phyloP scores from a whole-genome alignment of 2,113 vertebrate species.

The Tretioscincus oriximinensis region DNA sequence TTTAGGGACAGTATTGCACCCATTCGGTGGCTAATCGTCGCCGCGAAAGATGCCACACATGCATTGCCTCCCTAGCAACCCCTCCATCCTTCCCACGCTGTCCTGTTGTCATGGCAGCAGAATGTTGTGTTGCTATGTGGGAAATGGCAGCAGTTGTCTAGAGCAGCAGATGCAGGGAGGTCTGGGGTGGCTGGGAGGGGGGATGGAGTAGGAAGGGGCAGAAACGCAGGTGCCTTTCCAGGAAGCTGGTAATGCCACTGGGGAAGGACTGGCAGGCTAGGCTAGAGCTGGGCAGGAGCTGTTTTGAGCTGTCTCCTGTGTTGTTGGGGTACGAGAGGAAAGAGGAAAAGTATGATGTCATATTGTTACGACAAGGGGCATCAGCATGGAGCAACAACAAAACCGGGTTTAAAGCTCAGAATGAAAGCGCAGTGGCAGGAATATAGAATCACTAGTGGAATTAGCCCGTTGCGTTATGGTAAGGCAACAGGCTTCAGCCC shows the following conservation, averaged over 20 bases:
- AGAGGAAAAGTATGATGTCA: not conserved
- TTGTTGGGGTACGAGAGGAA: not conserved
- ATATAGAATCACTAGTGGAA: not conserved
- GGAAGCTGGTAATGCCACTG: not conserved
- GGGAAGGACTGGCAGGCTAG: not conserved
- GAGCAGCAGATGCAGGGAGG: slow-evolving; percentile 42
- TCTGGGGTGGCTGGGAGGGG: slow-evolving; percentile 45
- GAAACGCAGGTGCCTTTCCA: not conserved
- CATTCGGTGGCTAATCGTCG: not conserved
- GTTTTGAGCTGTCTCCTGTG: not conserved
- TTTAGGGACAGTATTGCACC: slow-evolving; percentile 1
- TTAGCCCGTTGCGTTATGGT: too few relatives aligned
- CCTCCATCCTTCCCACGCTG: slow-evolving; percentile 31
- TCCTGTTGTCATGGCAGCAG: slow-evolving; percentile 34
- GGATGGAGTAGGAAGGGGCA: slow-evolving; percentile 44
- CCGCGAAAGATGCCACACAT: slow-evolving; percentile 9
- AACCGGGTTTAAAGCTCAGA: not conserved
- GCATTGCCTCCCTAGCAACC: slow-evolving; percentile 21
- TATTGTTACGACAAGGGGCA: not conserved
- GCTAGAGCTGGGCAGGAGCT: not conserved
- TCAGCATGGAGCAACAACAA: not conserved
- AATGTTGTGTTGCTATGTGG: slow-evolving; percentile 20
- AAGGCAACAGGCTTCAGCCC: too few relatives aligned
- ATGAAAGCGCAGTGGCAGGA: not conserved
- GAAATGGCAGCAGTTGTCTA: slow-evolving; percentile 40